Conservation (phyloP, 2,888 invertebrate genomes). For the Celastrina argiolus region DNA sequence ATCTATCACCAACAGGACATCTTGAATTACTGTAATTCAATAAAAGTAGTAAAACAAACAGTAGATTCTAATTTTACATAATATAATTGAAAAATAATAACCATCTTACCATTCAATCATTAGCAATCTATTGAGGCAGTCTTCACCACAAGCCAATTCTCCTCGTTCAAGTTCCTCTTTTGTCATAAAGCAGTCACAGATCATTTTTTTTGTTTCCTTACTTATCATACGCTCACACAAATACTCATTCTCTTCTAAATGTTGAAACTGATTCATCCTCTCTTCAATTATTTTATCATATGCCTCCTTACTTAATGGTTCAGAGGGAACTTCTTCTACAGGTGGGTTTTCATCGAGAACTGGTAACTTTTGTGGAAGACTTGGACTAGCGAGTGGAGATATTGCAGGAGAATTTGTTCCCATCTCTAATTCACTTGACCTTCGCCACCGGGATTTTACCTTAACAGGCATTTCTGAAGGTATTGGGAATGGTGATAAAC, state of each 20-base stretch:
- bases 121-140: slow-evolving; percentile 97
- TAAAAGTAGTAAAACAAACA: not conserved
- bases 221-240: slow-evolving; percentile 89
- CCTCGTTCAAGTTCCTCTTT: slow-evolving; percentile 91
- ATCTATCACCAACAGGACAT: slow-evolving; percentile 92
- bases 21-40: slow-evolving; percentile 85
- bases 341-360: slow-evolving; percentile 45
- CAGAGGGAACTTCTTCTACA: slow-evolving; percentile 41
- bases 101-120: slow-evolving; percentile 95
- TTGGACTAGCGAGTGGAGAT: slow-evolving; percentile 63
- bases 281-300: slow-evolving; percentile 73
- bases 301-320: slow-evolving; percentile 57
- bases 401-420: slow-evolving; percentile 62
- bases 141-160: slow-evolving; percentile 94
- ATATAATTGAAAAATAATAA: not conserved
- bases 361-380: slow-evolving; percentile 50
- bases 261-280: slow-evolving; percentile 85
- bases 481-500: slow-evolving; percentile 64
- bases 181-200: slow-evolving; percentile 95
- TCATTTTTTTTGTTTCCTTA: slow-evolving; percentile 95
- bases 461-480: slow-evolving; percentile 83
- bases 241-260: slow-evolving; percentile 91
- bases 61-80: not conserved
- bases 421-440: slow-evolving; percentile 87
- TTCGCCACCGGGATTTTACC: slow-evolving; percentile 87